phyloP scores from a whole-genome alignment of 1,140 invertebrate genomes.

The Orchesella cincta region DNA sequence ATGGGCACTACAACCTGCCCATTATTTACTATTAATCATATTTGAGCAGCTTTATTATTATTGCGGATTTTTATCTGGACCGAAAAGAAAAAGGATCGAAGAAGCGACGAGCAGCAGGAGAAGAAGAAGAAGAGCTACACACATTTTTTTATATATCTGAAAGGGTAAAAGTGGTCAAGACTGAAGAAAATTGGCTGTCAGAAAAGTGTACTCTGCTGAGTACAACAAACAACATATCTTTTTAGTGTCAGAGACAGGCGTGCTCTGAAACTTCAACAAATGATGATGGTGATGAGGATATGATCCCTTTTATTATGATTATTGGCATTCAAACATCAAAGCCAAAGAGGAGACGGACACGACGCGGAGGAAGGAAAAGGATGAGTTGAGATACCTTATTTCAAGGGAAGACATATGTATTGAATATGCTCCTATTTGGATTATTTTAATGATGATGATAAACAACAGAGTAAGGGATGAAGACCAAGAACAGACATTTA shows the following conservation, averaged over 20 bases:
- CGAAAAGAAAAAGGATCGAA: background rate
- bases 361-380: too few species aligned
- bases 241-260: too few species aligned
- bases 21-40: conserved; percentile 42
- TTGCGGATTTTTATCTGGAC: conserved; percentile 36
- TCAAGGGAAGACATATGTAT: background rate
- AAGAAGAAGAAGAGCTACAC: too few species aligned
- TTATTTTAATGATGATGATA: background rate
- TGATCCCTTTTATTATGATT: background rate
- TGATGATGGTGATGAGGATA: background rate
- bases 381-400: background rate
- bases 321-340: background rate
- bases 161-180: background rate
- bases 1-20: conserved; percentile 37
- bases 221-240: too few species aligned
- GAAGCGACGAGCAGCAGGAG: background rate
- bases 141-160: too few species aligned
- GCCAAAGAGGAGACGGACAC: too few species aligned
- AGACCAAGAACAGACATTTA: too few species aligned
- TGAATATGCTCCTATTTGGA: background rate
- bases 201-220: too few species aligned
- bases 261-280: background rate
- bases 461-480: background rate
- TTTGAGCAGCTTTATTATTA: conserved; percentile 38
- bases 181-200: too few species aligned